Evolutionary conservation across 2,888 invertebrate genomes (phyloP), one percentile per base, ranked within the genome.

Genomic region (Diadegma fenestrale): DNA sequence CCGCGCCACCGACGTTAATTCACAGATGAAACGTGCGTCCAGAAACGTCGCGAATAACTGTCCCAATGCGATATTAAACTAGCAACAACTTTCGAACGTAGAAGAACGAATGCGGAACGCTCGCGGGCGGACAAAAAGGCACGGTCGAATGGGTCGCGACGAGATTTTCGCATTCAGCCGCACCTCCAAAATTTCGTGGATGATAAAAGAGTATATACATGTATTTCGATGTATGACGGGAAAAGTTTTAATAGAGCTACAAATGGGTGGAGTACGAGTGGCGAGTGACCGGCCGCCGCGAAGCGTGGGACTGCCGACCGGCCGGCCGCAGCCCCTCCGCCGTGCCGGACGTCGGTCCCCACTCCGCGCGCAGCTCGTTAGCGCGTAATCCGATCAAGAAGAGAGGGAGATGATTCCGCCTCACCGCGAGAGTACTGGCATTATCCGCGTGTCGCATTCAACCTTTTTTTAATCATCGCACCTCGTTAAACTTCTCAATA

Each of bases 321-420:
- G 22, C 54, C 22, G 22, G 22, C 22, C 12, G 12, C 12, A 54
- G 54, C 54, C 54, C 54, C 54, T 12, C 51, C 8, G 22, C 22
- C 41, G 22, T 41, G 41, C 64, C 12, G 64, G 37, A 66, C 63
- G 22, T 6, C n/a, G 6, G 63, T 66, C 64, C 64, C 64, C 64
- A 41, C 64, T 66, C 41, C 17, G 64, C 37, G 64, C 10, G 37
- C n/a, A n/a, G n/a, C 41, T n/a, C 51, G 51, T 19, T 48, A 48
- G 48, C 48, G 17, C 48, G 48, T 48, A 48, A 48, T 48, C 64
- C 41, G 64, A 66, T 66, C 22, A 41, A 66, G 19, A 12, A 37
- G 64, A 41, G 64, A 66, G 64, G 22, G 19, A 51, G 19, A 51
- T 51, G 51, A 51, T 51, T 19, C 19, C 51, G 19, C 19, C 51